Conservation (phyloP, 2,888 invertebrate species). For the Eilema depressum region DNA sequence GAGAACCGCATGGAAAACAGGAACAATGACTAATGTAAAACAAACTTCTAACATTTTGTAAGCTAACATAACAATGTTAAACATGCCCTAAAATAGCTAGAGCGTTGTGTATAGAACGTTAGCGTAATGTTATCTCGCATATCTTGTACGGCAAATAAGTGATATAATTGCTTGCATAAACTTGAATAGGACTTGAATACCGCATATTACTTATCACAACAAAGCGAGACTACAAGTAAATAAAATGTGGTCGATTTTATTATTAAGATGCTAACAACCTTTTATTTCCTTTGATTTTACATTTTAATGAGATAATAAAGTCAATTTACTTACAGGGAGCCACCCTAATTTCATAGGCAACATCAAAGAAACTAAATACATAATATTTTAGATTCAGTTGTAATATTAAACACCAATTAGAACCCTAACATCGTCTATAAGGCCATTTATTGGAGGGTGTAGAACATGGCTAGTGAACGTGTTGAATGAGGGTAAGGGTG, state of each 20-base stretch:
- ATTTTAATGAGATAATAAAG: constrained; percentile 37
- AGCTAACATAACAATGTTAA: constrained; percentile 25
- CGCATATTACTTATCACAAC: constrained; percentile 46
- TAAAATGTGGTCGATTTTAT: constrained; percentile 30
- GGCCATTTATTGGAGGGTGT: constrained; percentile 59
- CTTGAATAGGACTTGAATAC: constrained; percentile 66
- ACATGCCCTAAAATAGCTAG: constrained; percentile 37
- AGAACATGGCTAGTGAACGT: constrained; percentile 55
- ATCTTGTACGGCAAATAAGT: constrained; percentile 55
- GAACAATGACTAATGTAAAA: constrained; percentile 27
- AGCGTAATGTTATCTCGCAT: constrained; percentile 50
- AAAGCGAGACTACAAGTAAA: constrained; percentile 6
- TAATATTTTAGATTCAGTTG: constrained; percentile 40
- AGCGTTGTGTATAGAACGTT: constrained; percentile 35
- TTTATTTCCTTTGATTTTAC: constrained; percentile 20
- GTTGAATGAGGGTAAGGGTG: constrained; percentile 68
- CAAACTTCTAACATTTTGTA: constrained; percentile 28
- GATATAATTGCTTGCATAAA: constrained; percentile 62
- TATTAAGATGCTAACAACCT: constrained; percentile 48
- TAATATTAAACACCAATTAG: constrained; percentile 54
- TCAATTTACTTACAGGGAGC: constrained; percentile 14
- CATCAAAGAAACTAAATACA: constrained; percentile 19
- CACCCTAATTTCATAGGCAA: constrained; percentile 13
- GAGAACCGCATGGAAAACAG: constrained; percentile 22
- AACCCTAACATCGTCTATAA: constrained; percentile 41